Base-by-base conservation (phyloP, 2,113 vertebrate species). In the Daphoenositta chrysoptera region DNA sequence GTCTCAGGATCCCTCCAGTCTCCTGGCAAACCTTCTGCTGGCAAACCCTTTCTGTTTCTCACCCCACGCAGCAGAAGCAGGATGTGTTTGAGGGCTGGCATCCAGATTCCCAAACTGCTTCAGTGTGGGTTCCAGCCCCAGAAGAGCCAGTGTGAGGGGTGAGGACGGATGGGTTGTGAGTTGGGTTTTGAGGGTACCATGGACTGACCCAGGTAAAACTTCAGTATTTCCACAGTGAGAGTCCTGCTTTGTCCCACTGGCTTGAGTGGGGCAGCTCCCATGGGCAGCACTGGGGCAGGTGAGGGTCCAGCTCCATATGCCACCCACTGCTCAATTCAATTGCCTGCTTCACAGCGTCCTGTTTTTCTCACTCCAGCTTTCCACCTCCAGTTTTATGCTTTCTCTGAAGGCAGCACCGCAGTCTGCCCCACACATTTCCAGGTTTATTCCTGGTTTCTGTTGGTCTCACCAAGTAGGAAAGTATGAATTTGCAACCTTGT, bases 381-480 rank as follows among this genome's bases (percentile, higher is more conserved):
- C 96, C 61, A 27, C 75, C 93, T 97, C 77, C 78, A 30, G 84
- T 86, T 95, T 84, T 91, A 80, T 94, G 83, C 96, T 95, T 95
- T 95, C 97, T 94, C 97, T 96, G 96, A 97, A 96, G 92, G 97
- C 96, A 97, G 80, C n/a, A 80, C 93, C 6, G 6, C 94, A 94
- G 96, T 87, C 60, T 72, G 90, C 94, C 96, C 93, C 95, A 97
- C 96, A 97, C 97, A 92, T 96, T 97, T 97, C 96, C 95, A 86
- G 97, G 97, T 97, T 98, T 98, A 97, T 97, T 98, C 97, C 97
- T 98, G 96, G 98, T 98, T 98, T 97, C 94, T 96, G 95, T 93
- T 90, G 95, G 97, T 97, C 97, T 98, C 96, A 95, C 95, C 96
- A 96, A 95, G 97, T 97, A 98, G 98, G 98, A 98, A 98, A 98